phyloP scores from a whole-genome alignment of 2,797 vertebrate genomes.

The Nannoperca australis region DNA sequence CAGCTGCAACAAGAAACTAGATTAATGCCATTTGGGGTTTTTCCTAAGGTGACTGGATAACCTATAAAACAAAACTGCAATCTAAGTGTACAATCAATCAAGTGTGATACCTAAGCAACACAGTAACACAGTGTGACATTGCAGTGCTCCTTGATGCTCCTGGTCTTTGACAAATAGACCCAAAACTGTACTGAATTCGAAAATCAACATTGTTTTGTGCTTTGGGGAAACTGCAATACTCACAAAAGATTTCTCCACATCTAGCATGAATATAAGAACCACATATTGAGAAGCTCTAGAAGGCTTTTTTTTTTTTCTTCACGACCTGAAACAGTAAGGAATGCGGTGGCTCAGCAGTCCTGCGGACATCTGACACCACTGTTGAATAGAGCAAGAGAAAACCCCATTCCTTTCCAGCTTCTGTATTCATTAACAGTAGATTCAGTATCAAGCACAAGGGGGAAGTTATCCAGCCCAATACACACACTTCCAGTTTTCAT shows the following conservation, averaged over 20 bases:
- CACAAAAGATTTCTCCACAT: slow-evolving; percentile 46
- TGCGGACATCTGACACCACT: slow-evolving; percentile 78
- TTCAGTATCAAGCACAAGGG: slow-evolving; percentile 72
- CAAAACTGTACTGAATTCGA: slow-evolving; percentile 6
- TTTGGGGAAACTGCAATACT: slow-evolving; percentile 9
- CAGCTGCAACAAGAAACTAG: slow-evolving; percentile 65
- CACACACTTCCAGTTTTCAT: slow-evolving; percentile 75
- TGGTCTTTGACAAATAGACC: slow-evolving; percentile 11
- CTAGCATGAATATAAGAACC: slow-evolving; percentile 58
- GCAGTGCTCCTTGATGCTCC: slow-evolving; percentile 1
- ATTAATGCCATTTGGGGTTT: slow-evolving; percentile 55
- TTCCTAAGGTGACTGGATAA: slow-evolving; percentile 45
- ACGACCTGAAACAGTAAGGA: slow-evolving; percentile 73
- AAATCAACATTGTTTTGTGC: slow-evolving; percentile 18
- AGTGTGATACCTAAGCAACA: slow-evolving; percentile 26
- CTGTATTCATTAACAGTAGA: slow-evolving; percentile 82
- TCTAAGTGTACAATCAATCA: slow-evolving; percentile 50
- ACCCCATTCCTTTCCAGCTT: slow-evolving; percentile 75
- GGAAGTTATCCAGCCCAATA: slow-evolving; percentile 54
- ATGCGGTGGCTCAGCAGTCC: slow-evolving; percentile 78
- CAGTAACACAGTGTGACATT: slow-evolving; percentile 35
- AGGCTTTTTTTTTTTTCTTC: slow-evolving; percentile 59
- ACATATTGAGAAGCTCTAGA: slow-evolving; percentile 65
- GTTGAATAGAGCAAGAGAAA: slow-evolving; percentile 71
- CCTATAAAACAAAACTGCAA: slow-evolving; percentile 59